Conservation (phyloP, 1,140 invertebrate genomes). For the Pseudomyrmex sp. region DNA sequence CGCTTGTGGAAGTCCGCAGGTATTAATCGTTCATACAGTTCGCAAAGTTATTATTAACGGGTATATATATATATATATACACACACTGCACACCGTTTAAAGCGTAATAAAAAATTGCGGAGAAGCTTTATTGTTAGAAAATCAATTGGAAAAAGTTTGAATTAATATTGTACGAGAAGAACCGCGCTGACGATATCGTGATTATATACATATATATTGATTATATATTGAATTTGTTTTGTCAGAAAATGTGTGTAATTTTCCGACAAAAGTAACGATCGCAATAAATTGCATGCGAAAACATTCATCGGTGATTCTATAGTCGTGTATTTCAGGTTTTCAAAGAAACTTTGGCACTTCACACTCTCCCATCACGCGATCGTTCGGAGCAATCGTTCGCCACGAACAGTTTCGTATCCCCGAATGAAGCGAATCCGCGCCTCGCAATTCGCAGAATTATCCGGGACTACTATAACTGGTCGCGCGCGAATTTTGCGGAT, state of each 20-base stretch:
- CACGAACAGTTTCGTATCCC: slow-evolving; percentile 33
- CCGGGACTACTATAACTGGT: slow-evolving; percentile 12
- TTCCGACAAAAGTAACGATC: slow-evolving; percentile 15
- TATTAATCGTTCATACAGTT: slow-evolving; percentile 3
- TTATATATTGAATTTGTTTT: neutral
- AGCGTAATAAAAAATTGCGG: too few species aligned
- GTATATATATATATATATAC: too few species aligned
- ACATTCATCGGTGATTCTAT: slow-evolving; percentile 12
- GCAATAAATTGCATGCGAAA: slow-evolving; percentile 17
- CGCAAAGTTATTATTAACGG: neutral
- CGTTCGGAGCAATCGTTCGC: slow-evolving; percentile 44
- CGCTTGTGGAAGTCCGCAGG: neutral
- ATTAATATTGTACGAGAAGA: too few species aligned
- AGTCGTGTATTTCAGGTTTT: slow-evolving; percentile 31
- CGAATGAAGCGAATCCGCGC: slow-evolving; percentile 2
- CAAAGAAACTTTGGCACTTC: slow-evolving; percentile 19
- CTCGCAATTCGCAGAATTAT: neutral
- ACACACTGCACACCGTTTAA: too few species aligned
- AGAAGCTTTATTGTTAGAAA: too few species aligned
- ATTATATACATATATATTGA: too few species aligned
- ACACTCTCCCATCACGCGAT: slow-evolving; percentile 32
- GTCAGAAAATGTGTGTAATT: neutral
- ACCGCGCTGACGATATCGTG: too few species aligned
- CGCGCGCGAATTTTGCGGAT: slow-evolving; percentile 64
- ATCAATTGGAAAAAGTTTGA: too few species aligned